These are phyloP conservation scores for Xiphophorus hellerii DNA, from an alignment of 2,113 vertebrate genomes.

Conservation along the genomic window DNA sequence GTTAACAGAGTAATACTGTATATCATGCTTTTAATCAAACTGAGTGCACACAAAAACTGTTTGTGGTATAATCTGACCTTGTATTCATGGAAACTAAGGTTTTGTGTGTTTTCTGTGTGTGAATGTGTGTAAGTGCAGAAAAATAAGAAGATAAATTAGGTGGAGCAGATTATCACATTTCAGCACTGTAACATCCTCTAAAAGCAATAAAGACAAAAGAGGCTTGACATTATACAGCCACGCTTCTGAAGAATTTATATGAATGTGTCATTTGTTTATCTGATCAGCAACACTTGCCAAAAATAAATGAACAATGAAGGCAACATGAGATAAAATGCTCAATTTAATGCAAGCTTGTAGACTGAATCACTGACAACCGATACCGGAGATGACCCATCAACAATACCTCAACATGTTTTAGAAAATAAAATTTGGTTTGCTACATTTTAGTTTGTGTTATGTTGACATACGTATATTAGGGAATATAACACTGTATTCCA, in stretches of 20 bases:
- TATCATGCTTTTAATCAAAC: slow-evolving; percentile 73
- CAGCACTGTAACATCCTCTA: slow-evolving; percentile 33
- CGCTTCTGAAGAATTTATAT: slow-evolving; percentile 50
- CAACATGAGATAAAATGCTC: slow-evolving; percentile 46
- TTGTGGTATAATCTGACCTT: slow-evolving; percentile 59
- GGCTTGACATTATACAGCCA: slow-evolving; percentile 21
- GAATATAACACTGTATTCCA: slow-evolving; percentile 35
- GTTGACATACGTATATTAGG: slow-evolving; percentile 44
- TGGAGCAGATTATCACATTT: slow-evolving; percentile 11
- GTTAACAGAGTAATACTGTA: slow-evolving; percentile 61
- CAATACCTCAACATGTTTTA: slow-evolving; percentile 35
- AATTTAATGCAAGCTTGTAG: slow-evolving; percentile 35
- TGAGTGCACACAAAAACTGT: slow-evolving; percentile 72
- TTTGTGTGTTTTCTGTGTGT: slow-evolving; percentile 20
- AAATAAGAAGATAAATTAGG: slow-evolving; percentile 17
- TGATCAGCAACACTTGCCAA: slow-evolving; percentile 33
- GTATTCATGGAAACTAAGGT: slow-evolving; percentile 36
- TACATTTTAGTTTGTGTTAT: slow-evolving; percentile 52
- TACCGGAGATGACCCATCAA: slow-evolving; percentile 39
- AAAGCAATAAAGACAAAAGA: slow-evolving; percentile 33
- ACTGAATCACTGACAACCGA: slow-evolving; percentile 28
- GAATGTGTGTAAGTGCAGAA: slow-evolving; percentile 3
- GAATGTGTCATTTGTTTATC: slow-evolving; percentile 33
- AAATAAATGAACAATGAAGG: slow-evolving; percentile 48
- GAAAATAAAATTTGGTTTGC: slow-evolving; percentile 45